phyloP scores from a whole-genome alignment of 2,797 vertebrate genomes.

The Galagoides demidoff region DNA sequence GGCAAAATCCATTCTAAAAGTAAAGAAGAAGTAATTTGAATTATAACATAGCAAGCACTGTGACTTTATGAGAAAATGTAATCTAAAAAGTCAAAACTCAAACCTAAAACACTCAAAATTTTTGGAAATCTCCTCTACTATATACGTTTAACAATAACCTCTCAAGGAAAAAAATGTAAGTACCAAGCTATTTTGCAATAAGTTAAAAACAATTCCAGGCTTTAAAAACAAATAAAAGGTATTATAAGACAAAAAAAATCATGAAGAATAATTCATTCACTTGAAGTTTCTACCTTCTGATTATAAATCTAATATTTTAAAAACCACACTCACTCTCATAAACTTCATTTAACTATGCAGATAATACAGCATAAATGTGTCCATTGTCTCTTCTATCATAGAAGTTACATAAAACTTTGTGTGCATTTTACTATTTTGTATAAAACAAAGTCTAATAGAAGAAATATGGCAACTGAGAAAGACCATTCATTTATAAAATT shows the following conservation, averaged over 20 bases:
- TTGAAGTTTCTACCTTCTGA: constrained; percentile 51
- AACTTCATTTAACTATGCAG: constrained; percentile 36
- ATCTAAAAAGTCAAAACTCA: constrained; percentile 27
- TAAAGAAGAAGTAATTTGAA: constrained; percentile 76
- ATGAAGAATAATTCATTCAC: constrained; percentile 54
- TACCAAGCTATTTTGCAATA: neutral
- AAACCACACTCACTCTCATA: neutral
- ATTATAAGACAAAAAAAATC: constrained; percentile 19
- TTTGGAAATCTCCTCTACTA: constrained; percentile 9
- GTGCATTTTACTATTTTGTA: constrained; percentile 52
- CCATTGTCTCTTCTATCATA: neutral
- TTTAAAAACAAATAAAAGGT: constrained; percentile 40
- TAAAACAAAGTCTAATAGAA: constrained; percentile 31
- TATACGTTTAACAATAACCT: constrained; percentile 4
- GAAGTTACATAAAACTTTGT: constrained; percentile 31
- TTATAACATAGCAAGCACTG: neutral
- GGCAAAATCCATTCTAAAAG: constrained; percentile 95
- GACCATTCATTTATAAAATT: constrained; percentile 25
- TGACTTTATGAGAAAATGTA: neutral
- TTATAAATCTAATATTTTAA: constrained; percentile 54
- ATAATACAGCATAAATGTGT: constrained; percentile 34
- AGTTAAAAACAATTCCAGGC: constrained; percentile 49
- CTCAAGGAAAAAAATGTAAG: constrained; percentile 21
- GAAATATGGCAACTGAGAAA: neutral
- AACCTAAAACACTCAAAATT: constrained; percentile 4